Evolutionary conservation across 2,888 invertebrate species (phyloP), one percentile per base, ranked within the genome.

Genomic region (Ennomos fuscantarius): DNA sequence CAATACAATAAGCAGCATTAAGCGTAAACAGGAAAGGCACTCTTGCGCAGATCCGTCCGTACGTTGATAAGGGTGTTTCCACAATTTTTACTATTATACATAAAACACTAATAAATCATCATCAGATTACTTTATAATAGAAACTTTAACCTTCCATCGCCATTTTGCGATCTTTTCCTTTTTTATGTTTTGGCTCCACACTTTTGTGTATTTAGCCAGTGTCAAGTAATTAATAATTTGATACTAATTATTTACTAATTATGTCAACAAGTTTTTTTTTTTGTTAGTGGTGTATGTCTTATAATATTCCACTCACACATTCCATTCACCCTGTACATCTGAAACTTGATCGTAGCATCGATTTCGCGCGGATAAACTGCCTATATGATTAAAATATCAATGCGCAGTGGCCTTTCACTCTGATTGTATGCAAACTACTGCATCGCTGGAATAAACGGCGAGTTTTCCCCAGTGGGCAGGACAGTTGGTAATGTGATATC

Each of bases 381-480:
- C 51, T 74, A 73, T 74, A 73, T 78, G 85, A 90, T 90, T 90
- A 90, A 86, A 89, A 87, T 88, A 88, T 89, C 89, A 86, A 84
- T 84, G 78, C 77, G 69, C 67, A 66, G 65, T 55, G 51, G 62
- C 59, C 89, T 91, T 91, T 91, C 89, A 78, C 89, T 75, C 66
- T 84, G 84, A 89, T 91, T 91, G 90, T 90, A 90, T 89, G 89
- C 91, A 85, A 90, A 91, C 81, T 80, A 82, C 74, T 75, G 73
- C 74, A 73, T 72, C 77, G 74, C 76, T 78, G 76, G 74, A 77
- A 79, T 75, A 76, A 74, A 76, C 77, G 76, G 76, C 74, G 60
- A 64, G 74, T 81, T 81, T 51, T 78, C 74, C 74, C 70, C 63
- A 36, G 61, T 59, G 66, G 65, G 70, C 68, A 59, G 57, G 54